Conservation (phyloP, 30 jellyfish, hydroid and myxozoan species). For the Hydractinia echinata region DNA sequence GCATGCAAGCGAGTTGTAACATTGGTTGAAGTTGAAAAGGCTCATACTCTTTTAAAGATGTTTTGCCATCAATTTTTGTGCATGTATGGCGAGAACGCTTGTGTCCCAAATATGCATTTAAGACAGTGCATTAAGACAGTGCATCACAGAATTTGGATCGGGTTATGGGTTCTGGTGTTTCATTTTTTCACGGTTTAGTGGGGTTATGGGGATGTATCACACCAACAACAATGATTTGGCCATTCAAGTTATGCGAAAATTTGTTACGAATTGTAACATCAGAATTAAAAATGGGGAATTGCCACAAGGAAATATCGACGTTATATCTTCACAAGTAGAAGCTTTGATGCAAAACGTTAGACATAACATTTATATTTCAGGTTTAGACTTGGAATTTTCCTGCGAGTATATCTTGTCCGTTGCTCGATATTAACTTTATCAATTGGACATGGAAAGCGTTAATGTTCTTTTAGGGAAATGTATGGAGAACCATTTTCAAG, state of each 20-base stretch:
- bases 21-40: background rate
- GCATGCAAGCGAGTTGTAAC: slow-evolving; percentile 1
- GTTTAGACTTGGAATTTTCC: background rate
- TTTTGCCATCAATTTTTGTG: background rate
- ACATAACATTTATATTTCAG: background rate
- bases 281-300: too few relatives aligned
- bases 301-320: too few relatives aligned
- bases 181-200: background rate
- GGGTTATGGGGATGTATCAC: background rate
- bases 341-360: too few relatives aligned
- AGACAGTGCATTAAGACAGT: too few relatives aligned
- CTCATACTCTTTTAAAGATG: background rate
- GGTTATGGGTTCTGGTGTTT: slow-evolving; percentile 12
- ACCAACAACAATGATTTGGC: background rate
- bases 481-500: background rate
- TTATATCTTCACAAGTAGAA: too few relatives aligned
- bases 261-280: background rate
- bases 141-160: background rate
- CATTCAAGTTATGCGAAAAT: background rate
- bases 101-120: slow-evolving; percentile 14
- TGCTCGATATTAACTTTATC: background rate
- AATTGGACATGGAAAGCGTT: too few relatives aligned
- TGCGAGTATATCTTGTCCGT: background rate
- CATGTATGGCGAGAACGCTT: too few relatives aligned
- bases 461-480: too few relatives aligned